Evolutionary conservation across 2,113 vertebrate genomes (phyloP), one percentile per base, ranked within the genome.

Genomic region (Bolborhynchus lineola): DNA sequence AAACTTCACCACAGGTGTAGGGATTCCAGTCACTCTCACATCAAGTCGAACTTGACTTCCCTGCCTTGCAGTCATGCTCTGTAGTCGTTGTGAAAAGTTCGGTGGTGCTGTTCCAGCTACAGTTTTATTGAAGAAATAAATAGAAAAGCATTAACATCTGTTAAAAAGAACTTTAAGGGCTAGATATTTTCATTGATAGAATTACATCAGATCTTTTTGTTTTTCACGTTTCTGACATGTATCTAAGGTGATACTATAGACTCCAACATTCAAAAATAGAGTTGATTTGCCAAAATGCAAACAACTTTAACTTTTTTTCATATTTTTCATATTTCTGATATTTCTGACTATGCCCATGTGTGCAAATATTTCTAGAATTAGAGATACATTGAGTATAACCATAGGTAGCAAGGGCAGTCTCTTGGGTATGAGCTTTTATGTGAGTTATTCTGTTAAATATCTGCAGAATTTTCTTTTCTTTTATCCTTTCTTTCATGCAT

Each of bases 1-100:
- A 98, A 99, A 99, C 98, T 99, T 99, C 96, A 99, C 99, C 97
- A 98, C 98, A 98, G 99, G 99, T 97, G 99, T 98, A 97, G 99
- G 99, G 99, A 99, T 99, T 97, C 99, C 99, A 84, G 99, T 98
- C 92, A 99, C 99, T 93, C 97, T 98, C 80, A 99, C 99, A 47
- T 99, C 98, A 98, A 99, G 98, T 96, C 98, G 98, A 88, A 99
- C 99, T 98, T 99, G 98, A 98, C 98, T 99, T 98, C 99, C 99
- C 95, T 99, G 99, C 96, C 98, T 98, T 95, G 99, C 99, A 17
- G 99, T 98, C 96, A 98, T 98, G 97, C 99, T 99, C 97, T 99
- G 99, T 97, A 99, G 99, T 97, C 99, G 98, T 98, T 99, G 99
- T 86, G 98, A 97, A 77, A 99, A 99, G 97, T 98, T 99, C 28